A percentile compares a stretch with the other conserved stretches of the same genome.
Conservation (phyloP, 2,888 invertebrate genomes). For the Tenthredo scrophulariae region DNA sequence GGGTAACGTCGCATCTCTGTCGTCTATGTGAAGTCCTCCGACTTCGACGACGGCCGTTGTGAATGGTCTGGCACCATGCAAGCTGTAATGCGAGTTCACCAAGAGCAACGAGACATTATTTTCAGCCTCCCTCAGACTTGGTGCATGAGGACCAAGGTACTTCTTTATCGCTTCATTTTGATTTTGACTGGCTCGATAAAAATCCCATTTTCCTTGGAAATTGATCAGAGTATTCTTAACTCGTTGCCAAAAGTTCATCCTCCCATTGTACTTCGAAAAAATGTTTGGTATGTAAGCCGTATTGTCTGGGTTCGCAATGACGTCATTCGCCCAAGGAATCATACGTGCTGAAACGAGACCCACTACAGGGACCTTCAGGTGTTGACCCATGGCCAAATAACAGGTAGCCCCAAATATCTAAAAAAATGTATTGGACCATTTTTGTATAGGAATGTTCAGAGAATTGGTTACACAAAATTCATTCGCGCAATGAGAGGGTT, state of each 20-base stretch:
- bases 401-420: slow-evolving; percentile 64
- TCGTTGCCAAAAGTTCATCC: slow-evolving; percentile 63
- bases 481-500: background rate
- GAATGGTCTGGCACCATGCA: slow-evolving; percentile 78
- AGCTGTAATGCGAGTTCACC: slow-evolving; percentile 79
- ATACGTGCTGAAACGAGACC: slow-evolving; percentile 56
- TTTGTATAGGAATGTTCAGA: background rate
- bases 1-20: slow-evolving; percentile 58
- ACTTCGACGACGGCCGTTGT: slow-evolving; percentile 79
- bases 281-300: slow-evolving; percentile 61
- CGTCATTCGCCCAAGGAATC: slow-evolving; percentile 59
- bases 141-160: slow-evolving; percentile 68
- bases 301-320: slow-evolving; percentile 62
- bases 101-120: slow-evolving; percentile 78
- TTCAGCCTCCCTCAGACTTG: slow-evolving; percentile 76
- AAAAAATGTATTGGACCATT: slow-evolving; percentile 26
- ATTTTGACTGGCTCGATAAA: slow-evolving; percentile 52
- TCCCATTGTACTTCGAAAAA: slow-evolving; percentile 1
- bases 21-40: slow-evolving; percentile 80
- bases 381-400: slow-evolving; percentile 65
- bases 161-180: slow-evolving; percentile 63
- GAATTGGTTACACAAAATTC: background rate
- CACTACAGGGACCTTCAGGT: slow-evolving; percentile 63
- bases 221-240: slow-evolving; percentile 59
- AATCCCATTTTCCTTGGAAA: slow-evolving; percentile 19